These are phyloP conservation scores for Hylyphantes graminicola DNA, from an alignment of 1,140 invertebrate genomes.

Conservation along the genomic window DNA sequence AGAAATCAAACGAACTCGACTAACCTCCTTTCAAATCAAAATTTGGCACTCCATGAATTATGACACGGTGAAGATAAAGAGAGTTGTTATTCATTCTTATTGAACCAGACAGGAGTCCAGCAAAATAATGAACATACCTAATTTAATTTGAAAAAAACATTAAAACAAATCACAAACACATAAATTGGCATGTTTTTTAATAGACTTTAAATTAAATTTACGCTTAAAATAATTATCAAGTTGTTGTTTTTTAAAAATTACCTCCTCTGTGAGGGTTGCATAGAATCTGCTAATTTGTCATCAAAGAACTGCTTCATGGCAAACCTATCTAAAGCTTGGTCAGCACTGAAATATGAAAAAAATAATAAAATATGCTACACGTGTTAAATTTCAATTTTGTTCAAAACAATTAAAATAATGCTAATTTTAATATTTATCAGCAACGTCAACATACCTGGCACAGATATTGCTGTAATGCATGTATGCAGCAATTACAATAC, in stretches of 20 bases:
- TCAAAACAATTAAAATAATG: not conserved
- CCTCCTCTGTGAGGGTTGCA: constrained; percentile 90
- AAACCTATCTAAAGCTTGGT: constrained; percentile 89
- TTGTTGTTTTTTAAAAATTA: constrained; percentile 65
- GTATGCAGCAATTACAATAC: constrained; percentile 89
- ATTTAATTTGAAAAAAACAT: constrained; percentile 39
- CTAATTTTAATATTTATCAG: not conserved
- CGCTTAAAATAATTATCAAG: not conserved
- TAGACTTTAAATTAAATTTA: not conserved
- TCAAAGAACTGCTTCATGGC: constrained; percentile 92
- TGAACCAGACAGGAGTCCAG: constrained; percentile 86
- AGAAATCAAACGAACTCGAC: not conserved
- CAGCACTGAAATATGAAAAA: constrained; percentile 73
- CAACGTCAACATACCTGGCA: constrained; percentile 71
- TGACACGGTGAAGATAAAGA: constrained; percentile 86
- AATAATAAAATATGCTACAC: constrained; percentile 28
- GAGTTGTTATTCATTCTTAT: constrained; percentile 88
- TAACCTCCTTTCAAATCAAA: constrained; percentile 77
- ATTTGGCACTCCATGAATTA: constrained; percentile 83
- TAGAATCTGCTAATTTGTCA: constrained; percentile 82
- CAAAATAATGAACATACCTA: constrained; percentile 91
- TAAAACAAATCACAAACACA: constrained; percentile 1
- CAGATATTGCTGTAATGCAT: constrained; percentile 95
- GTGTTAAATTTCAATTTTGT: not conserved
- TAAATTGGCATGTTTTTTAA: not conserved